These are phyloP conservation scores for Chorisops tibialis DNA, from an alignment of 2,888 invertebrate genomes.

Conservation along the genomic window DNA sequence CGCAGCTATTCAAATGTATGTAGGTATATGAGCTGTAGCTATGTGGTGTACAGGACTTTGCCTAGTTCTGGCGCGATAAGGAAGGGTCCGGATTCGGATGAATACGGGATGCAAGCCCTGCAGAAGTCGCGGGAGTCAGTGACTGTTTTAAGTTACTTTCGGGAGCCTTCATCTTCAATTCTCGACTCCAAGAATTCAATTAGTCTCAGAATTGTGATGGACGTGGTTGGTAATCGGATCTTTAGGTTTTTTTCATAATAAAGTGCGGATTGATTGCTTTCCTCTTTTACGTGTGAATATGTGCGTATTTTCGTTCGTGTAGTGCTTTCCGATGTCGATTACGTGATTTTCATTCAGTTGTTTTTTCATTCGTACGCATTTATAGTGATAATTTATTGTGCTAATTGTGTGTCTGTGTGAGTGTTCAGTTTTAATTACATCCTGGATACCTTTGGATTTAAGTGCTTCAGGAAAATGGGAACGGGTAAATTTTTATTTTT, in stretches of 20 bases:
- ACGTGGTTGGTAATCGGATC: conserved; percentile 28
- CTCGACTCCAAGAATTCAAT: conserved; percentile 29
- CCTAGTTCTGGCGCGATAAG: background rate
- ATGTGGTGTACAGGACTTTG: background rate
- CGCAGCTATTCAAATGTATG: conserved; percentile 40
- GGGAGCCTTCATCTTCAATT: conserved; percentile 15
- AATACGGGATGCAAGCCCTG: conserved; percentile 6
- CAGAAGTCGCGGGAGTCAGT: conserved; percentile 32
- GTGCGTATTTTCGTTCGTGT: no score
- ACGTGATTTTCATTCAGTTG: no score
- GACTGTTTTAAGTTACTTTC: conserved; percentile 30
- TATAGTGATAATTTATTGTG: no score
- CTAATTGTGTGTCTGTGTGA: no score
- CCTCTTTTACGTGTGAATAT: no score
- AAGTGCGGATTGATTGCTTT: no score
- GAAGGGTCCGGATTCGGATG: background rate
- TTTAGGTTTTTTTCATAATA: no score
- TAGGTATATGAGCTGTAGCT: background rate
- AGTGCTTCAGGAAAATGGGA: conserved; percentile 53
- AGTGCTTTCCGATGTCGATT: no score
- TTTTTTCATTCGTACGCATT: no score
- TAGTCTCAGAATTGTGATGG: conserved; percentile 32
- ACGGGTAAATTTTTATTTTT: conserved; percentile 43
- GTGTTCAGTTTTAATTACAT: conserved; percentile 34
- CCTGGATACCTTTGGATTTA: conserved; percentile 52